Evolutionary conservation across 1,140 invertebrate species (phyloP).

Genomic region (Drosophila ogumai): DNA sequence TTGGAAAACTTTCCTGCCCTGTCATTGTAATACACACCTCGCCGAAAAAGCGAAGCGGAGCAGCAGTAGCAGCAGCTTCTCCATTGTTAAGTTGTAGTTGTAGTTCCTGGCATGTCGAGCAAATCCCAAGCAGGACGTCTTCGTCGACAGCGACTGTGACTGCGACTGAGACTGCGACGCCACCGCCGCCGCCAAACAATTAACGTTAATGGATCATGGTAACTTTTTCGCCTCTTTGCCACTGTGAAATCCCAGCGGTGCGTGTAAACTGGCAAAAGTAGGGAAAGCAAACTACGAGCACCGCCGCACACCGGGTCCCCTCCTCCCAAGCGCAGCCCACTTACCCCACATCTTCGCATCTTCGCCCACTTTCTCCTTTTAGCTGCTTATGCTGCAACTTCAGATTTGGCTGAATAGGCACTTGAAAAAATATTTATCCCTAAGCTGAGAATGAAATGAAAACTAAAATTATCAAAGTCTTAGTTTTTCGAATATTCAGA

Average conservation of each 20-base stretch:
- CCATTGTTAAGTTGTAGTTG: conserved; percentile 44
- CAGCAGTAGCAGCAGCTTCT: conserved; percentile 4
- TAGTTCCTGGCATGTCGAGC: conserved; percentile 70
- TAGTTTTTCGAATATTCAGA: background rate
- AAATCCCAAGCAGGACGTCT: conserved; percentile 75
- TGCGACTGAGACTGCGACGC: conserved; percentile 10
- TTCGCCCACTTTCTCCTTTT: conserved; percentile 8
- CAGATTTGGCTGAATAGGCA: conserved; percentile 20
- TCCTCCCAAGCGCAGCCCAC: conserved; percentile 14
- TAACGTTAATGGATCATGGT: conserved; percentile 84
- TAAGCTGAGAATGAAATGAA: background rate
- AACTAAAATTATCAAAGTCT: background rate
- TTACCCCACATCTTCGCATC: background rate
- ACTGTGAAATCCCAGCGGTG: conserved; percentile 81
- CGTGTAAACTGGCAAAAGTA: conserved; percentile 82
- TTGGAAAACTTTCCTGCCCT: conserved; percentile 71
- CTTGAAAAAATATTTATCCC: background rate
- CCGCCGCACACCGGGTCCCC: background rate
- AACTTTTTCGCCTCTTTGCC: conserved; percentile 82
- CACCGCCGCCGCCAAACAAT: conserved; percentile 76
- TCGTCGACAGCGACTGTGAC: conserved; percentile 34
- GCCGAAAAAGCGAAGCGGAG: conserved; percentile 16
- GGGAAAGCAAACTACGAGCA: conserved; percentile 69
- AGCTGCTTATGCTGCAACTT: conserved; percentile 43
- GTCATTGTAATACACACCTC: conserved; percentile 82